Conservation (phyloP, 2,797 vertebrate species). For the Hippoglossus hippoglossus region DNA sequence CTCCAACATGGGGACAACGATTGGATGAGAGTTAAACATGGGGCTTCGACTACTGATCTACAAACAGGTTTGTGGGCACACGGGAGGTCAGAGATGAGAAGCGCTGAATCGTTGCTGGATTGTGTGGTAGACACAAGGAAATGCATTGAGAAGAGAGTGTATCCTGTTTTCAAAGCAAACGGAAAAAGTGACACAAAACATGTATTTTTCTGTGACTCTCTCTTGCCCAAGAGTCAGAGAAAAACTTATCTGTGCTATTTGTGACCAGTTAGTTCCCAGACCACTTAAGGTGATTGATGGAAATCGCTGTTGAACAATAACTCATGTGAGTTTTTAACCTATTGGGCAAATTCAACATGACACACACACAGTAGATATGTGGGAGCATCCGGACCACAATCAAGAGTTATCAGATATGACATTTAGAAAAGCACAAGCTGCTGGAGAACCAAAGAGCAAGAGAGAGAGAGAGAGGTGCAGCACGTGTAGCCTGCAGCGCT, state of each 20-base stretch:
- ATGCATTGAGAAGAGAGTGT: background rate
- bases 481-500: constrained; percentile 26
- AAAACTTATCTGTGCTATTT: constrained; percentile 5
- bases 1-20: constrained; percentile 39
- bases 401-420: constrained; percentile 68
- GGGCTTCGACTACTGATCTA: constrained; percentile 27
- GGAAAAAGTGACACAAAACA: background rate
- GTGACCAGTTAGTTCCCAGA: constrained; percentile 17
- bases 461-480: background rate
- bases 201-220: background rate
- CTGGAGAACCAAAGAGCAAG: constrained; percentile 32
- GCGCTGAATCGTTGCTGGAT: constrained; percentile 1
- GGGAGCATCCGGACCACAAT: constrained; percentile 50
- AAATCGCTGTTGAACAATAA: constrained; percentile 38
- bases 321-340: constrained; percentile 31
- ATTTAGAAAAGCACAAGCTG: constrained; percentile 59
- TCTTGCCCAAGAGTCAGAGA: constrained; percentile 2
- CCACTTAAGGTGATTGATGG: constrained; percentile 41
- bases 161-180: background rate
- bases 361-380: constrained; percentile 42
- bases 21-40: constrained; percentile 36
- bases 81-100: constrained; percentile 14
- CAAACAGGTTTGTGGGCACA: constrained; percentile 19
- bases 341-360: constrained; percentile 47
- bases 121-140: background rate